Evolutionary conservation across 2,113 vertebrate species (phyloP).

Genomic region (Channa maculata): DNA sequence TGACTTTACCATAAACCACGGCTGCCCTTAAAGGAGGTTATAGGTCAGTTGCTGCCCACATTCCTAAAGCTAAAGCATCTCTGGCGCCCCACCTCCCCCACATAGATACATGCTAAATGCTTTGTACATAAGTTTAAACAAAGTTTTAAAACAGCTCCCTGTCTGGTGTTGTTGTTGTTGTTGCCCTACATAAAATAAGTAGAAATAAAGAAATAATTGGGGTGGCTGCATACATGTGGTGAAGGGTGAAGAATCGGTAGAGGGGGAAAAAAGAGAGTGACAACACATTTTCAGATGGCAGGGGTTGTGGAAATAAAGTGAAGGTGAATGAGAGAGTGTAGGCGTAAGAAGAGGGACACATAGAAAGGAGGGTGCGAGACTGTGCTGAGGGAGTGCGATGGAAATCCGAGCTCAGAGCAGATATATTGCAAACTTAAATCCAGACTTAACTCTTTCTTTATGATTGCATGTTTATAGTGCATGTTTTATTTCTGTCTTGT

Average conservation of each 20-base stretch:
- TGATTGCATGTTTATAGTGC: no score
- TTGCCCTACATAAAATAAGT: conserved; percentile 44
- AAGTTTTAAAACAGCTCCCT: not conserved
- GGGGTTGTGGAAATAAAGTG: rapidly evolving
- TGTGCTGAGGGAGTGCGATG: not conserved
- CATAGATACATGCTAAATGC: conserved; percentile 32
- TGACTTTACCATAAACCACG: conserved; percentile 51
- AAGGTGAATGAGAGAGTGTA: not conserved
- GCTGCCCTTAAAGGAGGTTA: conserved; percentile 49
- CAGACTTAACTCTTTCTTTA: no score
- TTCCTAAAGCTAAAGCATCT: conserved; percentile 44
- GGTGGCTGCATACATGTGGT: not conserved
- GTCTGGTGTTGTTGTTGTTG: conserved; percentile 21
- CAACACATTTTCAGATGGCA: not conserved
- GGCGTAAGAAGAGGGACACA: not conserved
- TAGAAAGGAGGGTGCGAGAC: not conserved
- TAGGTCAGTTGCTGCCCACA: conserved; percentile 52
- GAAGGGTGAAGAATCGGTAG: not conserved
- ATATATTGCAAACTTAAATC: no score
- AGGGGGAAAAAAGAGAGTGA: not conserved
- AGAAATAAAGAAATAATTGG: conserved; percentile 23
- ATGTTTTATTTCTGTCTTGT: not conserved
- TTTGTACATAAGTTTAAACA: conserved; percentile 19
- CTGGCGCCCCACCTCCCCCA: not conserved
- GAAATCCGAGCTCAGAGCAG: no score